Evolutionary conservation across 2,113 vertebrate species (phyloP).

Genomic region (Gracilinanus agilis): DNA sequence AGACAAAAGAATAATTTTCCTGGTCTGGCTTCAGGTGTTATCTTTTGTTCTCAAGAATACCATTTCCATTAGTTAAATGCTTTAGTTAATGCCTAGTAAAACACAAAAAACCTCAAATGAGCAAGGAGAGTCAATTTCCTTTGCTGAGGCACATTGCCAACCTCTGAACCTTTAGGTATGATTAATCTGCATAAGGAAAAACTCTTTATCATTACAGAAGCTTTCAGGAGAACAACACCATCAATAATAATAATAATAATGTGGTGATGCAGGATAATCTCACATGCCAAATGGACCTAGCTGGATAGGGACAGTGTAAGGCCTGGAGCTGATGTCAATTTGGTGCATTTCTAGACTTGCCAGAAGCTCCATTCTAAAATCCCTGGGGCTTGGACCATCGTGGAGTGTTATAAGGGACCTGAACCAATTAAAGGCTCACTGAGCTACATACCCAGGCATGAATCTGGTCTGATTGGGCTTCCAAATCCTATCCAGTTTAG

Average conservation of each 20-base stretch:
- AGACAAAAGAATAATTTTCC: constrained; percentile 16
- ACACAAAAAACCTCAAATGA: constrained; percentile 37
- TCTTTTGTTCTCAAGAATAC: constrained; percentile 28
- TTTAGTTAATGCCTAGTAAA: constrained; percentile 37
- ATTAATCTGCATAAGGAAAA: constrained; percentile 28
- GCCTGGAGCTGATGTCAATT: background rate
- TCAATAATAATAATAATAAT: background rate
- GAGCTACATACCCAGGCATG: background rate
- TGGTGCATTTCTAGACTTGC: background rate
- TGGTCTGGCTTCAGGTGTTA: background rate
- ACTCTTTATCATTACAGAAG: constrained; percentile 26
- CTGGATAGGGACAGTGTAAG: background rate
- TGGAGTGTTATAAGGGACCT: background rate
- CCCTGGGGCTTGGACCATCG: background rate
- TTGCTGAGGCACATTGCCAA: constrained; percentile 2
- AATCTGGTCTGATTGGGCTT: background rate
- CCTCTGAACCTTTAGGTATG: constrained; percentile 21
- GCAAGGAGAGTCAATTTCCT: background rate
- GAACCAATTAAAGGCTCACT: background rate
- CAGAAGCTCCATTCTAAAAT: background rate
- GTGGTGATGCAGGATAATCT: background rate
- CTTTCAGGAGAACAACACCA: constrained; percentile 11
- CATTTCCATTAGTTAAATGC: constrained; percentile 16
- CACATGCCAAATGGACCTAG: background rate
- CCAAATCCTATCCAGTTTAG: background rate